A percentile compares a stretch with the other conserved stretches of the same genome.
Evolutionary conservation across 1,140 invertebrate genomes (phyloP).

Genomic region (Halyomorpha halys): DNA sequence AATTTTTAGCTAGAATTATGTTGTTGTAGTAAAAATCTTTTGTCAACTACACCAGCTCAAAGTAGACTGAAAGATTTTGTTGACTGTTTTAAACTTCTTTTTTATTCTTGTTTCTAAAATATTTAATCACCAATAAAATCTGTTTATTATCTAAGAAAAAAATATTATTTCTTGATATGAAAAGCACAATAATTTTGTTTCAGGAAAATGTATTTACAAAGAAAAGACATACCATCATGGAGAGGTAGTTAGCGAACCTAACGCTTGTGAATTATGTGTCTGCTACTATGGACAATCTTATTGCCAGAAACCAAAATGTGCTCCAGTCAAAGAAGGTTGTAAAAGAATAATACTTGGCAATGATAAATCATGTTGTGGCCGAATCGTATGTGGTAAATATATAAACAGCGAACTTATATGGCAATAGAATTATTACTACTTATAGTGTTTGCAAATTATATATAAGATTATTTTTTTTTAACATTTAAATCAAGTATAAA

Average conservation of each 20-base stretch:
- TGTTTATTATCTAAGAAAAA: neutral
- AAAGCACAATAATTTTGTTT: neutral
- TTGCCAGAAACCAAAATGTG: slow-evolving; percentile 44
- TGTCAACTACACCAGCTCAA: too few relatives aligned
- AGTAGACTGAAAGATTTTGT: too few relatives aligned
- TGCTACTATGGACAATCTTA: slow-evolving; percentile 45
- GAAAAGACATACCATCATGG: slow-evolving; percentile 40
- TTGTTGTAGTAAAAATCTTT: too few relatives aligned
- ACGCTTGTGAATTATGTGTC: slow-evolving; percentile 42
- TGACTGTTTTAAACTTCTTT: too few relatives aligned
- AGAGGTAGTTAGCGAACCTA: slow-evolving; percentile 38
- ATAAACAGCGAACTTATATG: too few relatives aligned
- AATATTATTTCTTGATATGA: neutral
- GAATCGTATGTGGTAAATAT: slow-evolving; percentile 42
- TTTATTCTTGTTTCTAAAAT: too few relatives aligned
- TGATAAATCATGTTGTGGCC: slow-evolving; percentile 39
- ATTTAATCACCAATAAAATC: too few relatives aligned
- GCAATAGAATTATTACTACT: too few relatives aligned
- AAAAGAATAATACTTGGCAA: slow-evolving; percentile 34
- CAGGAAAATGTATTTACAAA: slow-evolving; percentile 37
- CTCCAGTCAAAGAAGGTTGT: slow-evolving; percentile 41
- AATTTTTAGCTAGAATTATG: too few relatives aligned
- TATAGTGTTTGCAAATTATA: too few relatives aligned
- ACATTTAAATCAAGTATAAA: too few relatives aligned
- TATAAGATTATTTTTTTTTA: too few relatives aligned